These are phyloP conservation scores for Anoplopoma fimbria DNA, from an alignment of 2,113 vertebrate species.

Conservation along the genomic window DNA sequence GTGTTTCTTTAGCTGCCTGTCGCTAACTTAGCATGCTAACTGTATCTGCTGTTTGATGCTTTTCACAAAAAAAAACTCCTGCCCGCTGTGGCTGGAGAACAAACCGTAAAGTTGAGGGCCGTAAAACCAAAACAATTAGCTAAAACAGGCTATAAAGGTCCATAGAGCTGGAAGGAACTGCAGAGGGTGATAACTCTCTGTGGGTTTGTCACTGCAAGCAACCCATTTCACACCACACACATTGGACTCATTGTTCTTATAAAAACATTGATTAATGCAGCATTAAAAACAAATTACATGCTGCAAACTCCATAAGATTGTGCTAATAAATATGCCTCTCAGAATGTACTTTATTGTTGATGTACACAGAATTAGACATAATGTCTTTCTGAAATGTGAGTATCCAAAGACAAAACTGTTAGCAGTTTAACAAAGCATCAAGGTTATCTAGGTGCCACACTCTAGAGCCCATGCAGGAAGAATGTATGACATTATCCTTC, in stretches of 20 bases:
- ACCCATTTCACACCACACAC: background rate
- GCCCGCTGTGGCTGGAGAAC: slow-evolving; percentile 33
- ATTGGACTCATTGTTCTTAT: background rate
- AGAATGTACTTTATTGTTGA: background rate
- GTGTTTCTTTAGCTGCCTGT: background rate
- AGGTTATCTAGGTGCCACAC: slow-evolving; percentile 54
- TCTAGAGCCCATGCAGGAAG: slow-evolving; percentile 53
- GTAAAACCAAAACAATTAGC: slow-evolving; percentile 51
- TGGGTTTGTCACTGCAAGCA: background rate
- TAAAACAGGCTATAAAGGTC: slow-evolving; percentile 48
- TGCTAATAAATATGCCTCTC: background rate
- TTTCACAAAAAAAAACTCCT: slow-evolving; percentile 22
- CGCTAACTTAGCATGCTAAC: background rate
- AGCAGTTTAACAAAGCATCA: slow-evolving; percentile 29
- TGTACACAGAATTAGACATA: background rate
- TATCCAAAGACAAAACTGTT: slow-evolving; percentile 33
- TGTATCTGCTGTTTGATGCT: slow-evolving; percentile 5
- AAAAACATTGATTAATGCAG: slow-evolving; percentile 28
- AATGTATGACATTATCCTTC: slow-evolving; percentile 58
- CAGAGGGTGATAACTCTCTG: slow-evolving; percentile 9
- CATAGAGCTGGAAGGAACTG: background rate
- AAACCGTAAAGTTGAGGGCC: slow-evolving; percentile 35
- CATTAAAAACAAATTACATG: background rate
- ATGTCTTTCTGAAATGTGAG: background rate
- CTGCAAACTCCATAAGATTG: background rate